Conservation (phyloP, 1,140 invertebrate genomes). For the Trachymyrmex cornetzi region DNA sequence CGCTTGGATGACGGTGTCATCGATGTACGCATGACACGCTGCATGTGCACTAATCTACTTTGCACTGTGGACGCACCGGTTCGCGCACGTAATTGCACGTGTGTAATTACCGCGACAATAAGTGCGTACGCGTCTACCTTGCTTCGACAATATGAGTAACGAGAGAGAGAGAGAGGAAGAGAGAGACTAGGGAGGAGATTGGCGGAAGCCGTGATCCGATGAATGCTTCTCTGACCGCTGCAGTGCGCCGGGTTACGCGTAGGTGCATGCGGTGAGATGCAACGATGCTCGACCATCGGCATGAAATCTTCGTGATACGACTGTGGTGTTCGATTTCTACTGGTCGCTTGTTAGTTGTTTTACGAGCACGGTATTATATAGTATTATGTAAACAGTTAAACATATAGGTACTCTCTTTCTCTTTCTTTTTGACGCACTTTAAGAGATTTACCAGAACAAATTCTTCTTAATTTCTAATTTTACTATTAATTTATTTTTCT, state of each 20-base stretch:
- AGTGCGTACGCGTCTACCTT: background rate
- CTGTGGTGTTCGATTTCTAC: conserved; percentile 11
- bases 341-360: conserved; percentile 8
- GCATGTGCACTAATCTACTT: background rate
- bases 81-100: conserved; percentile 6
- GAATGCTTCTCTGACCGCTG: conserved; percentile 44
- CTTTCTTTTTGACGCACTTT: background rate
- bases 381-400: background rate
- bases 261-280: conserved; percentile 38
- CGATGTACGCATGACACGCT: background rate
- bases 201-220: conserved; percentile 56
- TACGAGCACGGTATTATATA: background rate
- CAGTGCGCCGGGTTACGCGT: conserved; percentile 43
- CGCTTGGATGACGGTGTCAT: conserved; percentile 29
- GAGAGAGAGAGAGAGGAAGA: background rate
- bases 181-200: background rate
- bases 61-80: background rate
- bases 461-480: background rate
- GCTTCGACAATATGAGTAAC: background rate
- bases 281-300: conserved; percentile 38
- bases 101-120: conserved; percentile 61
- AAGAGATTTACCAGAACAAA: background rate
- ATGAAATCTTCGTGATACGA: conserved; percentile 26
- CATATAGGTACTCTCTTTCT: background rate
- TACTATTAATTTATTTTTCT: background rate